Evolutionary conservation across 2,113 vertebrate species (phyloP).

Genomic region (Tricholaema leucomelas): DNA sequence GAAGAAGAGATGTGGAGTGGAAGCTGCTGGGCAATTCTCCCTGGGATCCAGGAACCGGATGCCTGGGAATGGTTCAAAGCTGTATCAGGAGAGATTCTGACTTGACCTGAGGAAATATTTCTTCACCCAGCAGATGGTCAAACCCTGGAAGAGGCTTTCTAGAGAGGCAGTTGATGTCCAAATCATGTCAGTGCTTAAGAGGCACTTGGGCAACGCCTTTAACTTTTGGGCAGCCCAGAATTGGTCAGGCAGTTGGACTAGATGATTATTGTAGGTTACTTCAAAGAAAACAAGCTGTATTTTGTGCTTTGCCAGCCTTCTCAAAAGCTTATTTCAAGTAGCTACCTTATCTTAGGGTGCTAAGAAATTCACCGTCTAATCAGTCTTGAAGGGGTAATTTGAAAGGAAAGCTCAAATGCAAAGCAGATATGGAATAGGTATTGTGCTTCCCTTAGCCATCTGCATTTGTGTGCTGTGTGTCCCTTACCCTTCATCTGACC

Average conservation of each 20-base stretch:
- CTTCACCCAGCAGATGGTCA: neutral
- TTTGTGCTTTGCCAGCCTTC: neutral
- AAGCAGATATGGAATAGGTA: neutral
- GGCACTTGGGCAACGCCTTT: neutral
- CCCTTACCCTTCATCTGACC: neutral
- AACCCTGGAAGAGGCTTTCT: neutral
- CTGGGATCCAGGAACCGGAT: neutral
- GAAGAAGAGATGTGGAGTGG: neutral
- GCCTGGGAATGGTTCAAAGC: neutral
- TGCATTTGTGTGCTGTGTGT: neutral
- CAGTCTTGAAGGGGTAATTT: neutral
- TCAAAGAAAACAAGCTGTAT: neutral
- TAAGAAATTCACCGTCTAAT: neutral
- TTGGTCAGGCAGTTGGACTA: neutral
- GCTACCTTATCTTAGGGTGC: neutral
- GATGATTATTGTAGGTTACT: neutral
- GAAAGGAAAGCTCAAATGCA: slow-evolving; percentile 10
- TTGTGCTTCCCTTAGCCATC: neutral
- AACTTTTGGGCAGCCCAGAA: neutral
- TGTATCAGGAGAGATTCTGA: neutral
- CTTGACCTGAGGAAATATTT: neutral
- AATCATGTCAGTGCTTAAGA: neutral
- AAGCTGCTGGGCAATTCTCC: neutral
- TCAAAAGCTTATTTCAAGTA: neutral
- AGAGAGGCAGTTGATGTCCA: neutral